Evolutionary conservation across 2,113 vertebrate species (phyloP), one percentile per base, ranked within the genome.

Genomic region (Spilogale gracilis): DNA sequence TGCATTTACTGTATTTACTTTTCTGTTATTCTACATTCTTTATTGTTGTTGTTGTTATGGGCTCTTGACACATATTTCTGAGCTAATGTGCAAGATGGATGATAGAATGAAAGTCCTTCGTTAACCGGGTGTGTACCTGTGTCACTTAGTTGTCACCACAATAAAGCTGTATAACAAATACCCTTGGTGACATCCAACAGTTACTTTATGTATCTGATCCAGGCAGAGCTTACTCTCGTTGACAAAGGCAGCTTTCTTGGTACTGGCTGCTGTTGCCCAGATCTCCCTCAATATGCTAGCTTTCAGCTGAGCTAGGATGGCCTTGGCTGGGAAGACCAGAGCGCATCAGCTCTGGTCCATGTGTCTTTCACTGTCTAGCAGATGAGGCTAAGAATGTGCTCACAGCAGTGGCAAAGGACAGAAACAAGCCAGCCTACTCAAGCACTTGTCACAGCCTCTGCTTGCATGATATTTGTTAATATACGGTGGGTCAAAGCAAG

Each of bases 1-100:
- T 89, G 38, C 21, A 65, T 60, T 95, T 82, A 76, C 73, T 96
- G 2, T 61, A n/a, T 91, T 91, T 83, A 83, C 83, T 93, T 96
- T 95, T 83, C 18, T 21, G 58, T 84, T n/a, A 71, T 67, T 56
- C 48, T n/a, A 32, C 23, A 13, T 85, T 94, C 38, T 23, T 38
- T 38, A 38, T 38, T 38, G 2, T 65, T 87, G 73, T n/a, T 83
- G 30, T 85, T 63, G 16, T 56, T 89, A 14, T 89, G 52, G 54
- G 89, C 5, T 95, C 95, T 84, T 80, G 50, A 89, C 71, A 54
- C 2, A 11, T 91, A 60, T 82, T 79, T 95, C 45, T 3, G 96
- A 91, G 43, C 91, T 73, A 76, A 60, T 48, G 38, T 84, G 38
- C 25, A 78, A 87, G 52, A 84, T 73, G 89, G 52, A 4, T 52